Evolutionary conservation across 2,888 invertebrate species (phyloP).

Genomic region (Scaeva pyrastri): DNA sequence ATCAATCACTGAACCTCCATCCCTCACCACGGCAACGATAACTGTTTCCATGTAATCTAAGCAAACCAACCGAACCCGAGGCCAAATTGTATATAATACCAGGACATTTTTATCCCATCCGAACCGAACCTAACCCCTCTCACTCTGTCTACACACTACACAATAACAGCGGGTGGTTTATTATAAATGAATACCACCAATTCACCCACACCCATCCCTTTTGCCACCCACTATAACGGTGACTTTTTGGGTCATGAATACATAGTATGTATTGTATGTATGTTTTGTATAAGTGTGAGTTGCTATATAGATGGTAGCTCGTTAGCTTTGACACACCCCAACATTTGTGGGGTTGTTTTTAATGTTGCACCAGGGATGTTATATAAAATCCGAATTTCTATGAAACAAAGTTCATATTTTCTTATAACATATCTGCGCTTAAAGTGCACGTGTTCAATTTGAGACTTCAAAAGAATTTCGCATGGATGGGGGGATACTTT

Average conservation of each 20-base stretch:
- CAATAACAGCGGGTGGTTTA: slow-evolving; percentile 58
- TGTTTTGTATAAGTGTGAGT: slow-evolving; percentile 32
- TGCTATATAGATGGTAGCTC: slow-evolving; percentile 77
- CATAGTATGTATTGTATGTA: slow-evolving; percentile 75
- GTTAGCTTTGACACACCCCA: slow-evolving; percentile 82
- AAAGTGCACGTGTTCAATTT: slow-evolving; percentile 81
- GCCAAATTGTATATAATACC: slow-evolving; percentile 55
- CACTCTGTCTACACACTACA: neutral
- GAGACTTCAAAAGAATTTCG: slow-evolving; percentile 80
- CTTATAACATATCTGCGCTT: slow-evolving; percentile 78
- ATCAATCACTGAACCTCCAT: neutral
- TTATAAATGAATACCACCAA: slow-evolving; percentile 73
- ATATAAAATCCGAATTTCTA: neutral
- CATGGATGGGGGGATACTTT: slow-evolving; percentile 47
- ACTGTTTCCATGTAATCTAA: slow-evolving; percentile 55
- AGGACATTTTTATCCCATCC: slow-evolving; percentile 55
- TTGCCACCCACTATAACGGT: slow-evolving; percentile 58
- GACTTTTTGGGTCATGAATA: slow-evolving; percentile 81
- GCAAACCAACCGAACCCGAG: slow-evolving; percentile 73
- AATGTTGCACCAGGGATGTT: slow-evolving; percentile 63
- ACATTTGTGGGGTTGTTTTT: slow-evolving; percentile 81
- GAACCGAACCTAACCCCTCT: slow-evolving; percentile 25
- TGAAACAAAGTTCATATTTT: slow-evolving; percentile 17
- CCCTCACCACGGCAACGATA: neutral
- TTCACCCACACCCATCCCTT: slow-evolving; percentile 51